phyloP scores from a whole-genome alignment of 2,797 vertebrate genomes.

The Lophius americanus region DNA sequence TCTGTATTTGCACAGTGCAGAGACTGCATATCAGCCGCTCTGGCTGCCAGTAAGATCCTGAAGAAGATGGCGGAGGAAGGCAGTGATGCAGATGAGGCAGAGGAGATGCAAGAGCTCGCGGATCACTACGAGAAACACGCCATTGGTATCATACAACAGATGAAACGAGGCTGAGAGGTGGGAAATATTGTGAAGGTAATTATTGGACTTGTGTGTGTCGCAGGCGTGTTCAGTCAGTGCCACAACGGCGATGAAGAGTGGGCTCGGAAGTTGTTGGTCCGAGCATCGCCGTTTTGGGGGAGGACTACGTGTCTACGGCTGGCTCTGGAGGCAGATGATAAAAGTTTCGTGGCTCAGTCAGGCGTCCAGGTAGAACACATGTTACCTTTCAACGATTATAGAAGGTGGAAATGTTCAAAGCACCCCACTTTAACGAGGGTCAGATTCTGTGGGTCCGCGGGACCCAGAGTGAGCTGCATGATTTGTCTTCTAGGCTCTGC shows the following conservation, averaged over 20 bases:
- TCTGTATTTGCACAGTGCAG: conserved; percentile 79
- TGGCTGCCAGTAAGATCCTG: conserved; percentile 94
- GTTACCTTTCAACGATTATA: not conserved
- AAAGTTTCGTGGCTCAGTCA: conserved; percentile 91
- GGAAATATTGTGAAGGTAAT: not conserved
- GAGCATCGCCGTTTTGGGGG: conserved; percentile 90
- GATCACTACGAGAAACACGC: conserved; percentile 88
- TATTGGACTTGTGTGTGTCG: conserved; percentile 22
- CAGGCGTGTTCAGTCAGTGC: conserved; percentile 93
- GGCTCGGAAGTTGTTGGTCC: conserved; percentile 89
- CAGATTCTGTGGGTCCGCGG: too few species aligned
- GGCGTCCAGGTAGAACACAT: conserved; percentile 81
- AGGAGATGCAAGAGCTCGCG: conserved; percentile 85
- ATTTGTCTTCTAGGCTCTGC: conserved; percentile 82
- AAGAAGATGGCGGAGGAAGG: conserved; percentile 88
- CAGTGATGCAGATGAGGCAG: conserved; percentile 86
- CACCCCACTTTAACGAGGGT: too few species aligned
- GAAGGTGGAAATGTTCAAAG: not conserved
- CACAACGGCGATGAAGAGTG: conserved; percentile 85
- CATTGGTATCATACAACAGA: conserved; percentile 79
- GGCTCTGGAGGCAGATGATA: conserved; percentile 90
- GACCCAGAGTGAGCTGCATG: too few species aligned
- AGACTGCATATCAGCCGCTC: conserved; percentile 87
- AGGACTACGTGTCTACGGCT: conserved; percentile 89
- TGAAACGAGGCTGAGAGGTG: not conserved